A percentile compares a stretch with the other conserved stretches of the same genome.
These are phyloP conservation scores for Himalopsyche japonica DNA, from an alignment of 2,888 invertebrate genomes.

Conservation along the genomic window DNA sequence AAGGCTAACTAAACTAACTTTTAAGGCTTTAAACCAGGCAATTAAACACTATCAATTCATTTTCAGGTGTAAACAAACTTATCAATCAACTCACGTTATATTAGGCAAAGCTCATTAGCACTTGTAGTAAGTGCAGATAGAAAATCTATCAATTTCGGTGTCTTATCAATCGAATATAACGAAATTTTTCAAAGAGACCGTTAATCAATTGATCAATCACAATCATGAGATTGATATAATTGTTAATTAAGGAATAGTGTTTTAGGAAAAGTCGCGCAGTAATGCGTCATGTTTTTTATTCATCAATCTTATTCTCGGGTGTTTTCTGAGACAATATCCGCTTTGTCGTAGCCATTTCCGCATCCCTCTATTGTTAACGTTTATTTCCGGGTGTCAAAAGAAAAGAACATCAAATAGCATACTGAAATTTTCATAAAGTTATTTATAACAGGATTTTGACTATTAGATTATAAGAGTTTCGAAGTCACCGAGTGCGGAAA, in stretches of 20 bases:
- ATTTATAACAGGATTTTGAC: background rate
- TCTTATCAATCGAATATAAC: too few species aligned
- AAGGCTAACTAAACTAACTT: too few species aligned
- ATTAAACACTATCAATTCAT: too few species aligned
- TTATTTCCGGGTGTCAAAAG: background rate
- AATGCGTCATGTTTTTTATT: background rate
- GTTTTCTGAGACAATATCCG: background rate
- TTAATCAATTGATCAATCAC: too few species aligned
- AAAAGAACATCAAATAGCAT: background rate
- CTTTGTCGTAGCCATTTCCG: background rate
- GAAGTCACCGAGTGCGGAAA: background rate
- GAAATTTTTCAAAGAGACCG: too few species aligned
- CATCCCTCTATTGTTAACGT: background rate
- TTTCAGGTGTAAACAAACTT: too few species aligned
- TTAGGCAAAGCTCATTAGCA: too few species aligned
- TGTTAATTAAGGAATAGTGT: background rate
- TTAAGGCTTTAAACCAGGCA: too few species aligned
- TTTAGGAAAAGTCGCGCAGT: background rate
- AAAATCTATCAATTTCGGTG: too few species aligned
- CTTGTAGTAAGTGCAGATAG: too few species aligned
- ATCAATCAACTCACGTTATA: too few species aligned
- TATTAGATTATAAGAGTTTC: background rate
- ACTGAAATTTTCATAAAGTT: background rate
- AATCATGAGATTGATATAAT: background rate
- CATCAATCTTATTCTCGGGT: background rate